A percentile compares a stretch with the other conserved stretches of the same genome.
These are phyloP conservation scores for Ricordea florida DNA, from an alignment of 92 coral and sea anemone genomes.

Conservation along the genomic window DNA sequence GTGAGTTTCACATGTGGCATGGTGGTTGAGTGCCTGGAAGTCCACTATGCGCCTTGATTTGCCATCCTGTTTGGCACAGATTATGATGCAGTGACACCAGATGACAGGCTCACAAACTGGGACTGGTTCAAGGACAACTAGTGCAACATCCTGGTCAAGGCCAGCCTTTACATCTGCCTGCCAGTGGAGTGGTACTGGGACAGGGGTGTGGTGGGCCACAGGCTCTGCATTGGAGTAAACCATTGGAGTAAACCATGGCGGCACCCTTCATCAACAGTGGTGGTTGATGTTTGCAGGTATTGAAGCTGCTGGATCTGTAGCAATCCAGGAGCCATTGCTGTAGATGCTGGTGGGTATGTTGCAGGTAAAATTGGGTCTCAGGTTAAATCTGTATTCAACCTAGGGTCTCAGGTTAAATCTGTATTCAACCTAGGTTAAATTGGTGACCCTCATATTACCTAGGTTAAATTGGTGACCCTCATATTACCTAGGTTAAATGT, in stretches of 20 bases:
- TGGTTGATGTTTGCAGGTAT: conserved; percentile 59
- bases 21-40: conserved; percentile 59
- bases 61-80: conserved; percentile 52
- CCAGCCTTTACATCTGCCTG: conserved; percentile 54
- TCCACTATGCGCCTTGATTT: conserved; percentile 57
- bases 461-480: too few species aligned
- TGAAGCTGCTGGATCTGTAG: conserved; percentile 68
- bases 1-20: conserved; percentile 59
- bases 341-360: conserved; percentile 3
- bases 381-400: too few species aligned
- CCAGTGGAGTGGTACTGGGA: conserved; percentile 69
- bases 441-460: too few species aligned
- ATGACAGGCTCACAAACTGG: conserved; percentile 48
- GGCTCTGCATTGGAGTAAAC: conserved; percentile 59
- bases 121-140: conserved; percentile 54
- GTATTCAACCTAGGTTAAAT: too few species aligned
- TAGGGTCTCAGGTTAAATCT: too few species aligned
- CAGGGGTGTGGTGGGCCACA: conserved; percentile 65
- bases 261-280: conserved; percentile 56
- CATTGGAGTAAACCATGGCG: conserved; percentile 47
- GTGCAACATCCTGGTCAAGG: conserved; percentile 59
- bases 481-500: too few species aligned
- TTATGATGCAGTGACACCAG: conserved; percentile 65
- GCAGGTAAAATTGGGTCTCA: too few species aligned
- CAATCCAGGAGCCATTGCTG: conserved; percentile 61